A percentile compares a stretch with the other conserved stretches of the same genome.
Conservation (phyloP, 37 sponge, comb jelly and placozoan genomes). For the Corticium candelabrum region DNA sequence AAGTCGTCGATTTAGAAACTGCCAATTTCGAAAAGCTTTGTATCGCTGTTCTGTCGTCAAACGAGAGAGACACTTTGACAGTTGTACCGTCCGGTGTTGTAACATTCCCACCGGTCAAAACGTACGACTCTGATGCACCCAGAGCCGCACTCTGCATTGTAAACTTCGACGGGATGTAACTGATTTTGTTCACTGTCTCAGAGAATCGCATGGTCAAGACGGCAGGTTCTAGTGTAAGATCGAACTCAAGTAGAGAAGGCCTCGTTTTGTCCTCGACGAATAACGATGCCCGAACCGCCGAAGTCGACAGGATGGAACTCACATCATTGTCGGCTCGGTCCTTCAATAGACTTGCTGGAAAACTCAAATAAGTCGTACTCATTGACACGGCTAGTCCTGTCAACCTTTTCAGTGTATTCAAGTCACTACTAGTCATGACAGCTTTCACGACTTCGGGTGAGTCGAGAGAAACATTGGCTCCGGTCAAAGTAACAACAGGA, state of each 20-base stretch:
- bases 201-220: constrained; percentile 49
- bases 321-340: constrained; percentile 43
- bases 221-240: constrained; percentile 60
- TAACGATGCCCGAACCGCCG: constrained; percentile 15
- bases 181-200: constrained; percentile 52
- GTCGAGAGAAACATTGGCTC: neutral
- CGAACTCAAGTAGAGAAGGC: constrained; percentile 47
- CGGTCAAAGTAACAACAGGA: neutral
- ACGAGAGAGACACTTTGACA: constrained; percentile 29
- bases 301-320: neutral
- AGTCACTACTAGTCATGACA: constrained; percentile 37
- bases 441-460: constrained; percentile 19
- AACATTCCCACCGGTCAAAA: constrained; percentile 42
- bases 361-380: constrained; percentile 40
- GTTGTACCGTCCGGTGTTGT: constrained; percentile 11
- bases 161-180: constrained; percentile 33
- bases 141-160: constrained; percentile 24
- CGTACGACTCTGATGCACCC: neutral
- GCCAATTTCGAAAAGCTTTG: constrained; percentile 38
- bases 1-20: constrained; percentile 41
- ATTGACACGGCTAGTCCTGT: constrained; percentile 31
- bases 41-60: constrained; percentile 44
- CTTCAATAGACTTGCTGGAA: constrained; percentile 30
- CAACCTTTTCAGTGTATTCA: constrained; percentile 54
- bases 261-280: constrained; percentile 46